Conservation (phyloP, 2,888 invertebrate genomes). For the Camponotus fellah region DNA sequence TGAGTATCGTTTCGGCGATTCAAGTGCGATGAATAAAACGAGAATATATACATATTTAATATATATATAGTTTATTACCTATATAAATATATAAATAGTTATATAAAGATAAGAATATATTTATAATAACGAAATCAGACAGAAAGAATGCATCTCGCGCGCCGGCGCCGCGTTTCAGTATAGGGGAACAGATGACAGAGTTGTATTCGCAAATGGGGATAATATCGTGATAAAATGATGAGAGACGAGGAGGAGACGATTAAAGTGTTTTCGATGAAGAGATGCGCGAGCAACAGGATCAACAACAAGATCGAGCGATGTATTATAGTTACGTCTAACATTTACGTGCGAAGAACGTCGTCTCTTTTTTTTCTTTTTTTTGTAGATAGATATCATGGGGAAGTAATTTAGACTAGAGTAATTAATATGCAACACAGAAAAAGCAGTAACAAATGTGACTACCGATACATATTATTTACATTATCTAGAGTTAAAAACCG, state of each 20-base stretch:
- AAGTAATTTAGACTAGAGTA: slow-evolving; percentile 70
- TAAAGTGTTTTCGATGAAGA: slow-evolving; percentile 30
- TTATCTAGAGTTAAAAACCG: slow-evolving; percentile 80
- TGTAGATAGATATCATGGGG: slow-evolving; percentile 71
- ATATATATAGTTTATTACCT: slow-evolving; percentile 84
- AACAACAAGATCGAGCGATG: slow-evolving; percentile 59
- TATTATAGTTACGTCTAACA: slow-evolving; percentile 59
- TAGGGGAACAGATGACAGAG: slow-evolving; percentile 32
- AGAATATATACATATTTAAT: slow-evolving; percentile 70
- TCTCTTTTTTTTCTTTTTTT: slow-evolving; percentile 59
- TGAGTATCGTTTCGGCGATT: slow-evolving; percentile 80
- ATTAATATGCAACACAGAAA: slow-evolving; percentile 73
- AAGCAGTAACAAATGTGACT: slow-evolving; percentile 67
- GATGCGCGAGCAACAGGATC: slow-evolving; percentile 71
- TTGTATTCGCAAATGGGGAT: slow-evolving; percentile 40
- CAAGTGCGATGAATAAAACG: slow-evolving; percentile 81
- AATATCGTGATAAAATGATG: slow-evolving; percentile 18
- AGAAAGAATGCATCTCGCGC: slow-evolving; percentile 55
- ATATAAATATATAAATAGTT: slow-evolving; percentile 82
- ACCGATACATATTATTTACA: slow-evolving; percentile 84
- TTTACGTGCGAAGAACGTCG: slow-evolving; percentile 54
- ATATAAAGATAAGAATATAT: slow-evolving; percentile 71
- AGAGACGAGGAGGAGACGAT: not conserved
- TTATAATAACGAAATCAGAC: slow-evolving; percentile 59
- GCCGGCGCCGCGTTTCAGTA: slow-evolving; percentile 57